phyloP scores from a whole-genome alignment of 2,113 vertebrate species.

The Gambusia holbrooki region DNA sequence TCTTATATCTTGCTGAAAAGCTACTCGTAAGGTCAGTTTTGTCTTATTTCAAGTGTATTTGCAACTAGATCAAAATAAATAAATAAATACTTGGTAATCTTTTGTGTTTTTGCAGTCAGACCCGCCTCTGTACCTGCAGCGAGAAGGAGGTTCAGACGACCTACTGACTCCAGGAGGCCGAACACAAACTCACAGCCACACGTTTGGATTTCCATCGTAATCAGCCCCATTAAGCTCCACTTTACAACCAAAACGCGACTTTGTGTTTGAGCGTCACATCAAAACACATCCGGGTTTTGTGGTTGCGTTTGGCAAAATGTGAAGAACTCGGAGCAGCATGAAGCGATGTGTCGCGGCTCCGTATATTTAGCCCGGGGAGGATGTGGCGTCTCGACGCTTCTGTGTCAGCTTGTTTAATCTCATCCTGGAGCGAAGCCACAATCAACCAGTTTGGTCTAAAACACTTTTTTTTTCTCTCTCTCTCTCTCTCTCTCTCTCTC shows the following conservation, averaged over 20 bases:
- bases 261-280: not conserved
- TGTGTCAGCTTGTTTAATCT: constrained; percentile 33
- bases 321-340: not conserved
- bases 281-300: not conserved
- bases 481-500: not conserved
- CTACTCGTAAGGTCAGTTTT: no score
- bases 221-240: not conserved
- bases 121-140: not conserved
- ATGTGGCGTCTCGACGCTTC: constrained; percentile 43
- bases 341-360: no score
- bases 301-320: not conserved
- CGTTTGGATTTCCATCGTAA: not conserved
- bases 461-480: constrained; percentile 39
- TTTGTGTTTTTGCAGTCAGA: no score
- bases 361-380: constrained; percentile 19
- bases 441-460: constrained; percentile 50
- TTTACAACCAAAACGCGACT: not conserved
- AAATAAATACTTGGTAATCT: no score
- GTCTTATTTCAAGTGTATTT: no score
- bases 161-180: not conserved
- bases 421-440: constrained; percentile 40
- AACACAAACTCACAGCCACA: not conserved
- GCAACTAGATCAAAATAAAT: no score
- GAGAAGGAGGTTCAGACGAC: not conserved
- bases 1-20: no score